A percentile compares a stretch with the other conserved stretches of the same genome.
Evolutionary conservation across 2,113 vertebrate genomes (phyloP).

Genomic region (Candoia aspera): DNA sequence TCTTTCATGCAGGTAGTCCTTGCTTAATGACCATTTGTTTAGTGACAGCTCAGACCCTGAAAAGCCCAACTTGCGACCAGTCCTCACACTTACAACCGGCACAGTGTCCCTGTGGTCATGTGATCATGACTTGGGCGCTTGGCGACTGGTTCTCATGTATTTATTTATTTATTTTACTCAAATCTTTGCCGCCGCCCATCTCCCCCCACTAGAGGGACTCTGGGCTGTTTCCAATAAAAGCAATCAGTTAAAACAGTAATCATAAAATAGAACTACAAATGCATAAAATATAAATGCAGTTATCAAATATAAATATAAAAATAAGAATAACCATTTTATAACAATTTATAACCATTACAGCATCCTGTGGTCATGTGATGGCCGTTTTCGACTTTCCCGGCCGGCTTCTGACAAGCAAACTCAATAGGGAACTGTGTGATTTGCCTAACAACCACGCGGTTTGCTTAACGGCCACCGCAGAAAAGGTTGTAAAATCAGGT

Average conservation of each 20-base stretch:
- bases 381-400: not conserved
- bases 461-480: not conserved
- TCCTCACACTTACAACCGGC: not conserved
- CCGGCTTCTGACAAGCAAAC: not conserved
- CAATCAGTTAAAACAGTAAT: too few species aligned
- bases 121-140: not conserved
- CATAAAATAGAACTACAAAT: too few species aligned
- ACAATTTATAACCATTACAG: not conserved
- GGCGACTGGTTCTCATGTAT: not conserved
- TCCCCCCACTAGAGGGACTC: too few species aligned
- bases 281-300: too few species aligned
- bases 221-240: too few species aligned
- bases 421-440: not conserved
- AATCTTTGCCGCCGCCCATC: too few species aligned
- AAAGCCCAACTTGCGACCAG: not conserved
- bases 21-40: not conserved
- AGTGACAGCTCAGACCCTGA: not conserved
- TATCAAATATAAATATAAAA: too few species aligned
- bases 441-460: not conserved
- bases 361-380: fast-evolving
- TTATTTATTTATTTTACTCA: too few species aligned
- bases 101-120: not conserved
- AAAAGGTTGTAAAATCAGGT: not conserved
- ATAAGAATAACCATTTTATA: too few species aligned
- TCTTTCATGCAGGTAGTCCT: not conserved